Evolutionary conservation across 2,113 vertebrate genomes (phyloP).

Genomic region (Nothocercus julius): DNA sequence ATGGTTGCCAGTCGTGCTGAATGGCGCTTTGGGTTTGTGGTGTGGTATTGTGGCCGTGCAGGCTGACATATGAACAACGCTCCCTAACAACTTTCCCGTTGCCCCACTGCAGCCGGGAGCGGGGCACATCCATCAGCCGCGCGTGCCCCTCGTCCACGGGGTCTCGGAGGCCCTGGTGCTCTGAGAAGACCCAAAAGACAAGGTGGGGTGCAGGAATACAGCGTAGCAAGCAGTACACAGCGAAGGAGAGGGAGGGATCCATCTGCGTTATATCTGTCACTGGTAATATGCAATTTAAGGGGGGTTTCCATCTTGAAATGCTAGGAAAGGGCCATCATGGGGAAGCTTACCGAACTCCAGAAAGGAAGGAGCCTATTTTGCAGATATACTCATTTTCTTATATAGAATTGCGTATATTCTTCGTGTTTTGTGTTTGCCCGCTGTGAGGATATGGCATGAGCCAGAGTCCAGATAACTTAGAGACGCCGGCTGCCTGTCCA

Average conservation of each 20-base stretch:
- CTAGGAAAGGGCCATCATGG: background rate
- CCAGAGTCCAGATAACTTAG: no score
- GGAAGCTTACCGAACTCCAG: background rate
- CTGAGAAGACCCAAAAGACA: background rate
- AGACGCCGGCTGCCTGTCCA: no score
- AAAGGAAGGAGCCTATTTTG: background rate
- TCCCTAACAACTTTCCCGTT: slow-evolving; percentile 59
- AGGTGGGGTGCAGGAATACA: background rate
- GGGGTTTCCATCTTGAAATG: background rate
- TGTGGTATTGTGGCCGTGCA: slow-evolving; percentile 5
- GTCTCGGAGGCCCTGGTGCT: background rate
- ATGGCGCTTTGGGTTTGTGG: slow-evolving; percentile 35
- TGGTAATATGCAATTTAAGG: background rate
- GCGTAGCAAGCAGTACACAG: background rate
- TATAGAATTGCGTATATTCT: background rate
- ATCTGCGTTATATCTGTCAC: background rate
- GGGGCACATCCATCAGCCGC: slow-evolving; percentile 40
- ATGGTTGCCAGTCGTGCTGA: slow-evolving; percentile 47
- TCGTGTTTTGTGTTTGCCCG: background rate
- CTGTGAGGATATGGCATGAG: background rate
- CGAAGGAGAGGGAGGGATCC: background rate
- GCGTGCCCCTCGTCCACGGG: background rate
- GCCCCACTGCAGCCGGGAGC: slow-evolving; percentile 20
- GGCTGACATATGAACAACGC: slow-evolving; percentile 49
- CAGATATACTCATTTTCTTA: background rate